phyloP scores from a whole-genome alignment of 2,888 invertebrate species.

The Parthenolecanium corni region DNA sequence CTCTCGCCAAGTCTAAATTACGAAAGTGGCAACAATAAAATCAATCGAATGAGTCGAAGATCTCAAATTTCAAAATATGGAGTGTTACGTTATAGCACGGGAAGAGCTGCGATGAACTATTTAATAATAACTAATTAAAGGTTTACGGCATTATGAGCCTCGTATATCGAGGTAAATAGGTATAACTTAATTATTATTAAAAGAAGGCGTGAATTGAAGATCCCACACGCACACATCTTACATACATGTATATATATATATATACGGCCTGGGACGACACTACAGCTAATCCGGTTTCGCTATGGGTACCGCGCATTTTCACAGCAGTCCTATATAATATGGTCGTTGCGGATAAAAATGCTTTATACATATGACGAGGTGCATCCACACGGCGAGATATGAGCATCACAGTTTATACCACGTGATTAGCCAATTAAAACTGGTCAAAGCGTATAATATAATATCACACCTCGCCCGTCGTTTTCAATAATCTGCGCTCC shows the following conservation, averaged over 20 bases:
- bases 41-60: slow-evolving; percentile 11
- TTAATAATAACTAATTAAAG: slow-evolving; percentile 23
- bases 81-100: background rate
- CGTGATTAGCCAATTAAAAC: background rate
- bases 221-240: slow-evolving; percentile 21
- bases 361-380: too few relatives aligned
- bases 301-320: background rate
- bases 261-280: slow-evolving; percentile 11
- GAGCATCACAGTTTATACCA: background rate
- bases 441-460: background rate
- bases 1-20: slow-evolving; percentile 22
- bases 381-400: too few relatives aligned
- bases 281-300: slow-evolving; percentile 2
- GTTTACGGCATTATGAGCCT: slow-evolving; percentile 1
- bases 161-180: too few relatives aligned
- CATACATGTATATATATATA: too few relatives aligned
- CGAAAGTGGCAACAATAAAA: slow-evolving; percentile 21
- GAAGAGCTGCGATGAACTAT: too few relatives aligned
- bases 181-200: slow-evolving; percentile 17
- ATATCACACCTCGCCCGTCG: background rate
- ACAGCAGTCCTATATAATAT: background rate
- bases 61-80: slow-evolving; percentile 18
- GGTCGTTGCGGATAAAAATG: too few relatives aligned
- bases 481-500: background rate
- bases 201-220: slow-evolving; percentile 20